Evolutionary conservation across 2,113 vertebrate genomes (phyloP).

Genomic region (Platysternon megacephalum): DNA sequence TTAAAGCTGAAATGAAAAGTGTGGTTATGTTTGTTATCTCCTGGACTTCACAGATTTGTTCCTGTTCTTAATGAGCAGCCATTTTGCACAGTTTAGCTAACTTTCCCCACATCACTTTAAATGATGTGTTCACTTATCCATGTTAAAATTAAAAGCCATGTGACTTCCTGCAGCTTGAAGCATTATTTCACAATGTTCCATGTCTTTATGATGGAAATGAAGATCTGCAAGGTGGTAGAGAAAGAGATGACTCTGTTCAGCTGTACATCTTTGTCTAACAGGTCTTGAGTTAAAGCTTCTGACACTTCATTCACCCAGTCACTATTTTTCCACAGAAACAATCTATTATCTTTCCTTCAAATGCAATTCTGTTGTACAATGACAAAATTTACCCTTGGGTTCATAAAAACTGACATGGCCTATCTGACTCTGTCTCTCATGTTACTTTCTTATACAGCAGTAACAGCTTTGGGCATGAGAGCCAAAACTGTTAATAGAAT

Average conservation of each 20-base stretch:
- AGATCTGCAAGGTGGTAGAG: neutral
- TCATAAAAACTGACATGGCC: neutral
- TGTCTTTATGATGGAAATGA: neutral
- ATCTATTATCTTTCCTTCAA: neutral
- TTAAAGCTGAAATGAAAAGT: neutral
- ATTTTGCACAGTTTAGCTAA: neutral
- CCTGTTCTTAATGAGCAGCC: neutral
- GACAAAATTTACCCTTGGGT: neutral
- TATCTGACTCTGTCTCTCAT: fast-evolving
- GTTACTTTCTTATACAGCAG: fast-evolving
- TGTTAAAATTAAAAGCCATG: neutral
- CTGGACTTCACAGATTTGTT: neutral
- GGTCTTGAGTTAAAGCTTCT: neutral
- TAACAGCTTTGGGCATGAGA: neutral
- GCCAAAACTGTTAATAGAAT: neutral
- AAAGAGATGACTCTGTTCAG: neutral
- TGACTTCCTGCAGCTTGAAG: neutral
- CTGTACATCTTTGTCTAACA: neutral
- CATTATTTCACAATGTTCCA: neutral
- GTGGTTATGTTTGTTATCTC: neutral
- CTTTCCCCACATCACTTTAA: neutral
- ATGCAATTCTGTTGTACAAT: neutral
- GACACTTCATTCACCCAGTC: neutral
- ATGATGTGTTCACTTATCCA: neutral
- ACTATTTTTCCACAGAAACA: neutral